These are phyloP conservation scores for Sphaeridia pumilis DNA, from an alignment of 2,888 invertebrate genomes.

Conservation along the genomic window DNA sequence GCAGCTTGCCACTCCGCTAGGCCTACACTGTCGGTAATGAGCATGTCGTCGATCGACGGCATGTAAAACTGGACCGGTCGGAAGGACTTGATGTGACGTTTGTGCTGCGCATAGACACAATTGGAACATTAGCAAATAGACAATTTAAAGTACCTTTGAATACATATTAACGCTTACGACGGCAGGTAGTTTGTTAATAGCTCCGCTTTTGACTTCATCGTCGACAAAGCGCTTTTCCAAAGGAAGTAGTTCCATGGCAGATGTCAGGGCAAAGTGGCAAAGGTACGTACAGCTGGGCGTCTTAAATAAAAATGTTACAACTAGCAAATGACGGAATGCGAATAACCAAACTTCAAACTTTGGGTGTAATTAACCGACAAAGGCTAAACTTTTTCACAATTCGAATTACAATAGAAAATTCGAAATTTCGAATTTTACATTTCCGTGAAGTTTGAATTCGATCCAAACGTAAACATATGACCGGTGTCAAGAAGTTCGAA, in stretches of 20 bases:
- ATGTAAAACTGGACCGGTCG: slow-evolving; percentile 49
- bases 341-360: too few species aligned
- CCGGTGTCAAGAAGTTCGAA: too few species aligned
- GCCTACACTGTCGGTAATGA: slow-evolving; percentile 45
- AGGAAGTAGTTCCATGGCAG: slow-evolving; percentile 7
- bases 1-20: slow-evolving; percentile 56
- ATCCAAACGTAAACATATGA: too few species aligned
- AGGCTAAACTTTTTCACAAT: too few species aligned
- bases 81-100: slow-evolving; percentile 48
- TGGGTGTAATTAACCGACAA: too few species aligned
- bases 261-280: background rate
- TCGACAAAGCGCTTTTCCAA: slow-evolving; percentile 24
- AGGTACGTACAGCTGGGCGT: too few species aligned
- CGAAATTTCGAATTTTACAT: too few species aligned
- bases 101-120: slow-evolving; percentile 42
- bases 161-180: slow-evolving; percentile 47
- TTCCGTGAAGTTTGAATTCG: too few species aligned
- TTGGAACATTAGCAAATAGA: background rate
- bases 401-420: too few species aligned
- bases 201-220: slow-evolving; percentile 39
- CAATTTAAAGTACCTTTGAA: background rate
- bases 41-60: slow-evolving; percentile 41
- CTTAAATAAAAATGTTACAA: too few species aligned
- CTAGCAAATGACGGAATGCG: too few species aligned
- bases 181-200: slow-evolving; percentile 49